Conservation (phyloP, 1,140 invertebrate genomes). For the Aphidius ervi region DNA sequence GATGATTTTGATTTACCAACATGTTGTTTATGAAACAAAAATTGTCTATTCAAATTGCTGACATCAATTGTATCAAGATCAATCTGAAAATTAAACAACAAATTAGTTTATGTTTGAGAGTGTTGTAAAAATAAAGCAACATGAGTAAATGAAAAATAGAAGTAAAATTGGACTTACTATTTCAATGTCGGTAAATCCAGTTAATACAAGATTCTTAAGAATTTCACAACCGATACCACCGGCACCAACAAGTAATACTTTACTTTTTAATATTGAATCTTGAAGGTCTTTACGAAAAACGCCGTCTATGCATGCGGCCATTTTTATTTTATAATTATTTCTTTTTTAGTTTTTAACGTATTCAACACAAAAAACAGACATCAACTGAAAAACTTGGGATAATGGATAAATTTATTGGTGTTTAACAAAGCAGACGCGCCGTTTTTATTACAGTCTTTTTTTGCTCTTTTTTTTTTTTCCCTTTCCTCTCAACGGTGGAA, state of each 20-base stretch:
- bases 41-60: slow-evolving; percentile 98
- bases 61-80: slow-evolving; percentile 99
- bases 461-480: no score
- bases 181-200: slow-evolving; percentile 90
- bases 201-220: slow-evolving; percentile 93
- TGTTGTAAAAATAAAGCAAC: no score
- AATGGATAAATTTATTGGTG: not conserved
- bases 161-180: slow-evolving; percentile 67
- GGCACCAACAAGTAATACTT: slow-evolving; percentile 90
- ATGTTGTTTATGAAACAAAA: slow-evolving; percentile 95
- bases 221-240: slow-evolving; percentile 99
- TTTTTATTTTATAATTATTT: slow-evolving; percentile 36
- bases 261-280: slow-evolving; percentile 48
- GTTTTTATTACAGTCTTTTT: no score
- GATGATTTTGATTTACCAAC: slow-evolving; percentile 94
- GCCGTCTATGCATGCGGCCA: slow-evolving; percentile 63
- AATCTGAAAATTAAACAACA: slow-evolving; percentile 65
- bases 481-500: no score
- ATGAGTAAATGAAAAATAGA: not conserved
- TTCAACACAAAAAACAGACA: no score
- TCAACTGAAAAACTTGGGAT: not conserved
- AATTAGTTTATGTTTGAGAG: not conserved
- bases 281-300: slow-evolving; percentile 60
- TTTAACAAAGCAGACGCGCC: no score
- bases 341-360: not conserved